Conservation (phyloP, 37 sponge, comb jelly and placozoan genomes). For the Beroe forskalii region DNA sequence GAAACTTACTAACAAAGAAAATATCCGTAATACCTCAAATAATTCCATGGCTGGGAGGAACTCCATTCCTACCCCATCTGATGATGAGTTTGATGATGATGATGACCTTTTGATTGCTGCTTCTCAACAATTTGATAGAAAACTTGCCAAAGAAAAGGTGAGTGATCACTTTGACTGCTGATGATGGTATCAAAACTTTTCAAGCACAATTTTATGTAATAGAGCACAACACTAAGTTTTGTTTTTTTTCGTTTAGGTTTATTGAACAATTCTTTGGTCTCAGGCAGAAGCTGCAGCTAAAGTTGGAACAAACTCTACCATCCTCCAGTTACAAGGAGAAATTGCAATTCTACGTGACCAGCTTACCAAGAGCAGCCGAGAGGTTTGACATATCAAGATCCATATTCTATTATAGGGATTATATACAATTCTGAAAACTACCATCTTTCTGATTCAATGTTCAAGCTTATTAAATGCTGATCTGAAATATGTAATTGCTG, state of each 20-base stretch:
- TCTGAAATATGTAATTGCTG: no score
- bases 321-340: constrained; percentile 11
- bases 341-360: constrained; percentile 32
- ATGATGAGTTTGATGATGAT: constrained; percentile 59
- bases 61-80: constrained; percentile 20
- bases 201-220: no score
- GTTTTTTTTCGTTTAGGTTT: no score
- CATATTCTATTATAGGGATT: no score
- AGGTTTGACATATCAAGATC: no score
- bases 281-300: constrained; percentile 16
- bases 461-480: no score
- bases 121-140: constrained; percentile 12
- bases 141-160: constrained; percentile 22
- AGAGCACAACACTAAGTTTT: no score
- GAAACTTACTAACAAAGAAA: background rate
- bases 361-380: background rate
- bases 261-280: background rate
- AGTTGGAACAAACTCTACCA: background rate
- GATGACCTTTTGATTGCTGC: constrained; percentile 51
- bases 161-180: no score
- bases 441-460: no score
- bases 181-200: no score
- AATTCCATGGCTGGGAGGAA: background rate
- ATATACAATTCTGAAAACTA: no score
- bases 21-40: no score